Evolutionary conservation across 2,888 invertebrate genomes (phyloP), one percentile per base, ranked within the genome.

Genomic region (Zootermopsis nevadensis): DNA sequence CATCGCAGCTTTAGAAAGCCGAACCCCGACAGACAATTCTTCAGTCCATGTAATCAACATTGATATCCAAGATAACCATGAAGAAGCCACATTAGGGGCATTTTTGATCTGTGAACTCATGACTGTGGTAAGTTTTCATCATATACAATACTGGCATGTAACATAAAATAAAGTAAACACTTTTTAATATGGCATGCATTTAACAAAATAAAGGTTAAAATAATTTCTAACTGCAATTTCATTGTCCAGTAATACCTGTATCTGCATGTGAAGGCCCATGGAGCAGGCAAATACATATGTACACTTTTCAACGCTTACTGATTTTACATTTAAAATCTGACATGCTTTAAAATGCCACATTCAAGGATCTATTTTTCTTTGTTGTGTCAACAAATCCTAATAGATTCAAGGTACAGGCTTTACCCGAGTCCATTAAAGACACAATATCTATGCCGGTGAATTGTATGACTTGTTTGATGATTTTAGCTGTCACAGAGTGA

Each of bases 31-130:
- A 80, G 93, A 94, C 86, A 96, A 96, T 89, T 95, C 96, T 82
- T 96, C 97, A 10, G 98, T 97, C 3, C 99, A 99, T 91, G 94
- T 99, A 72, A 95, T 99, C 83, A 99, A 99, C 89, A 95, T 99
- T 86, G 99, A 99, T 89, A 98, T 99, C 87, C 98, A 98, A 89
- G 99, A 99, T 91, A 99, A 99, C 90, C 98, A 99, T 86, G 99
- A 99, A 89, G 99, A 99, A 90, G 99, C 99, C 0, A 98, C 99
- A 4, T 95, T 99, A 88, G 99, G 99, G 86, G 99, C 99, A 55
- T 99, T 99, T 91, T 92, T 99, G 87, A 98, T 99, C 86, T 97
- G 97, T 90, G 99, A 99, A 90, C 93, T 99, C 91, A 97, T 98
- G 86, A 94, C 95, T 83, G 94, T 96, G 94, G 96, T 96, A 92